Percentiles rank a stretch among this genome's conserved stretches.
Evolutionary conservation across 37 sponge, comb jelly and placozoan species (phyloP).

Genomic region (Dysidea cf. avara): DNA sequence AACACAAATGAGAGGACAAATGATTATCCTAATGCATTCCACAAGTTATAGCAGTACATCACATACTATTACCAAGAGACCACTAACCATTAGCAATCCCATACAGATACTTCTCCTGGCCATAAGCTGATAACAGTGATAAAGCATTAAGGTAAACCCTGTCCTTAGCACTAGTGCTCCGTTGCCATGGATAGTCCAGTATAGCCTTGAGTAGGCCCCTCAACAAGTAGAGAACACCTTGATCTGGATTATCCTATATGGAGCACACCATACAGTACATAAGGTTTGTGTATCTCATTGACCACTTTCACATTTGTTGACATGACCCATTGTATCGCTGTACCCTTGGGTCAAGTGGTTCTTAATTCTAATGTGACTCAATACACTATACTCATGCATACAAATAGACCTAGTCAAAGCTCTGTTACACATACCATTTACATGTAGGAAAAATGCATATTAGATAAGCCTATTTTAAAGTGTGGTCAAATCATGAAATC

Average conservation of each 20-base stretch:
- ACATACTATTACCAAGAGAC: not conserved
- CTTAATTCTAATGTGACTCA: too few species aligned
- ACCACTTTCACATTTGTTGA: too few species aligned
- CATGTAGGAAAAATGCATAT: not conserved
- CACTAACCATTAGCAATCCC: conserved; percentile 37
- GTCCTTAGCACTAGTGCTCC: conserved; percentile 42
- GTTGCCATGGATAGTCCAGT: conserved; percentile 75
- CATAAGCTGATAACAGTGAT: conserved; percentile 54
- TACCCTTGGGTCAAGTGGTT: too few species aligned
- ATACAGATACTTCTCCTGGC: conserved; percentile 67
- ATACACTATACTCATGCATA: too few species aligned
- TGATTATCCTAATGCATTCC: not conserved
- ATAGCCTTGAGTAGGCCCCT: conserved; percentile 77
- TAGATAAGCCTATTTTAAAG: not conserved
- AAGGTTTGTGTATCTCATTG: too few species aligned
- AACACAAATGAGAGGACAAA: not conserved
- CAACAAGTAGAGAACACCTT: conserved; percentile 66
- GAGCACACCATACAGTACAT: not conserved
- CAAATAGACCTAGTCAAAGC: too few species aligned
- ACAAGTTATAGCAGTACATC: not conserved
- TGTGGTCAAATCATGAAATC: not conserved
- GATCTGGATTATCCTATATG: conserved; percentile 86
- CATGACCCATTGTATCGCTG: too few species aligned
- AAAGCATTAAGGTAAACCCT: conserved; percentile 64
- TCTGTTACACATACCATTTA: too few species aligned